phyloP scores from a whole-genome alignment of 2,797 vertebrate genomes.

The Apogon hyalosoma region DNA sequence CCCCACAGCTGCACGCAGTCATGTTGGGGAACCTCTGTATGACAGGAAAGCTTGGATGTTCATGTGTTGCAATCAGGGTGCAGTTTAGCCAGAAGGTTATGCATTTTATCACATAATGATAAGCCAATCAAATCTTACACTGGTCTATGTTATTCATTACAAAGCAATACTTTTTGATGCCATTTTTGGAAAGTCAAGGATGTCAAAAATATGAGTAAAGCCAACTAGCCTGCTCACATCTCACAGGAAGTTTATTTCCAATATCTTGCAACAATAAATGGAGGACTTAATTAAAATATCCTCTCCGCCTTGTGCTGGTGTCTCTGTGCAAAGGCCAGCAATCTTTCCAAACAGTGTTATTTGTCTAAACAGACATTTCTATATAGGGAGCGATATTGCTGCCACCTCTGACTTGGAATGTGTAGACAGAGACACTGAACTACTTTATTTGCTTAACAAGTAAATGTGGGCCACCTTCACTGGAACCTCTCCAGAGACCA shows the following conservation, averaged over 20 bases:
- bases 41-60: not conserved
- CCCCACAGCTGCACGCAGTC: too few relatives aligned
- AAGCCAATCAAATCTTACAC: not conserved
- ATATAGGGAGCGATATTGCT: constrained; percentile 42
- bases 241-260: constrained; percentile 73
- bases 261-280: constrained; percentile 70
- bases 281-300: constrained; percentile 74
- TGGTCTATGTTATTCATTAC: not conserved
- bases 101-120: not conserved
- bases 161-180: constrained; percentile 13
- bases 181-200: constrained; percentile 15
- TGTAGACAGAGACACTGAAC: constrained; percentile 38
- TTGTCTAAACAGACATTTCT: constrained; percentile 70
- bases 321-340: constrained; percentile 48
- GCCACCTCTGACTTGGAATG: constrained; percentile 46
- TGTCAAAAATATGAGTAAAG: constrained; percentile 37
- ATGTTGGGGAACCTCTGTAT: too few relatives aligned
- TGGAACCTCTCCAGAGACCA: constrained; percentile 29
- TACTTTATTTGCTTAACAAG: constrained; percentile 44
- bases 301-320: constrained; percentile 10
- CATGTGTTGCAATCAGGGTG: constrained; percentile 11
- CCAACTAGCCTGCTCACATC: constrained; percentile 34
- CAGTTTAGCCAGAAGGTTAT: not conserved
- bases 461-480: constrained; percentile 54
- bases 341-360: constrained; percentile 66